A percentile compares a stretch with the other conserved stretches of the same genome.
phyloP scores from a whole-genome alignment of 2,888 invertebrate species.

The Chouioia cunea region DNA sequence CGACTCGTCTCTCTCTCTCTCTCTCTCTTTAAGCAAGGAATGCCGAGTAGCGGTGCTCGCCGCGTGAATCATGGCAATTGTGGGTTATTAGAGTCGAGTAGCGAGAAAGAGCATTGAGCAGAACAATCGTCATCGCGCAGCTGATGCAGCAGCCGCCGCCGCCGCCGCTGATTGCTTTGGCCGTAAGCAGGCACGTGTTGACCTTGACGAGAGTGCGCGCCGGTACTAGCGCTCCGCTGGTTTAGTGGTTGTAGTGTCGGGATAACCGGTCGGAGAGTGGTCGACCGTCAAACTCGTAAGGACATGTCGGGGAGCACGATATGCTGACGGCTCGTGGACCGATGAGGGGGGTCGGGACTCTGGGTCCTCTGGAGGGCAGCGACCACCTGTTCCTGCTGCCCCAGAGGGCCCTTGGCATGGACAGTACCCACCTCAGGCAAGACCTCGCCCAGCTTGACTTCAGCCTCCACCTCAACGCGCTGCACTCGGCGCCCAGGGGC shows the following conservation, averaged over 20 bases:
- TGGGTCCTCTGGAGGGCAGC: conserved; percentile 70
- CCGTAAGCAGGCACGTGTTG: no score
- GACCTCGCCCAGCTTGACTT: conserved; percentile 73
- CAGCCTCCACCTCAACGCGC: conserved; percentile 69
- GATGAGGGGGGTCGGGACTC: conserved; percentile 57
- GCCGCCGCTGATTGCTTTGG: conserved; percentile 16
- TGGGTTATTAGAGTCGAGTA: neutral
- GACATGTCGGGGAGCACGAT: neutral
- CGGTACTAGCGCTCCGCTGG: no score
- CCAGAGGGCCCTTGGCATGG: conserved; percentile 72
- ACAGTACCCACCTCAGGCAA: conserved; percentile 70
- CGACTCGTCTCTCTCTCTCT: neutral
- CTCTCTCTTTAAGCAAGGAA: neutral
- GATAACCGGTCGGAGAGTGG: conserved; percentile 38
- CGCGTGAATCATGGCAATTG: neutral
- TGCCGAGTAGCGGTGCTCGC: neutral
- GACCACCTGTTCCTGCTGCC: conserved; percentile 73
- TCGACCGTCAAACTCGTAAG: conserved; percentile 34
- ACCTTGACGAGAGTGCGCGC: no score
- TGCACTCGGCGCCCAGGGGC: conserved; percentile 72
- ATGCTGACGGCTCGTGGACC: conserved; percentile 65
- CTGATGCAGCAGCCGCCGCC: neutral
- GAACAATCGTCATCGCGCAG: neutral
- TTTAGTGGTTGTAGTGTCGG: conserved; percentile 28
- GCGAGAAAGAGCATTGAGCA: no score